phyloP scores from a whole-genome alignment of 2,888 invertebrate species.

The Synergus gifuensis region DNA sequence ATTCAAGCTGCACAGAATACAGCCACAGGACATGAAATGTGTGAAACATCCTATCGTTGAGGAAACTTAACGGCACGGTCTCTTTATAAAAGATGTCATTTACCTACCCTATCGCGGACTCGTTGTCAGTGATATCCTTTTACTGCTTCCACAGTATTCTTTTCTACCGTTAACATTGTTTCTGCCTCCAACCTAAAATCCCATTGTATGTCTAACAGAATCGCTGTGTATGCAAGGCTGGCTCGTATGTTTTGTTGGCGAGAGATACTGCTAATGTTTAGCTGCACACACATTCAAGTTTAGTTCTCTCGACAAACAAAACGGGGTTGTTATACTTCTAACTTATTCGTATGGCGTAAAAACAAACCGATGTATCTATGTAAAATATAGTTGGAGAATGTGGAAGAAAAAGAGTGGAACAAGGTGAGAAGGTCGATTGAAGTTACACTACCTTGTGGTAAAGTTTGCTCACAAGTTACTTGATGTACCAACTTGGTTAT shows the following conservation, averaged over 20 bases:
- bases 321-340: background rate
- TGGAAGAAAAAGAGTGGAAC: background rate
- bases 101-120: background rate
- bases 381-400: background rate
- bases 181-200: constrained; percentile 3
- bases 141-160: constrained; percentile 20
- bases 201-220: constrained; percentile 5
- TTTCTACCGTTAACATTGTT: constrained; percentile 25
- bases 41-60: background rate
- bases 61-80: background rate
- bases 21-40: background rate
- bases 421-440: background rate
- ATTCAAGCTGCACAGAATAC: background rate
- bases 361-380: background rate
- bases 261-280: constrained; percentile 5
- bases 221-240: background rate
- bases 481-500: background rate
- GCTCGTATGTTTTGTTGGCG: background rate
- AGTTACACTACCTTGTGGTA: background rate
- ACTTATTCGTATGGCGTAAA: background rate
- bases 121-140: constrained; percentile 33
- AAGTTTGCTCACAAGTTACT: background rate
- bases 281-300: background rate
- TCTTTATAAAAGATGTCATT: constrained; percentile 19
- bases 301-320: background rate